Percentiles rank a stretch among this genome's conserved stretches.
Evolutionary conservation across 2,113 vertebrate species (phyloP).

Genomic region (Strix aluco): DNA sequence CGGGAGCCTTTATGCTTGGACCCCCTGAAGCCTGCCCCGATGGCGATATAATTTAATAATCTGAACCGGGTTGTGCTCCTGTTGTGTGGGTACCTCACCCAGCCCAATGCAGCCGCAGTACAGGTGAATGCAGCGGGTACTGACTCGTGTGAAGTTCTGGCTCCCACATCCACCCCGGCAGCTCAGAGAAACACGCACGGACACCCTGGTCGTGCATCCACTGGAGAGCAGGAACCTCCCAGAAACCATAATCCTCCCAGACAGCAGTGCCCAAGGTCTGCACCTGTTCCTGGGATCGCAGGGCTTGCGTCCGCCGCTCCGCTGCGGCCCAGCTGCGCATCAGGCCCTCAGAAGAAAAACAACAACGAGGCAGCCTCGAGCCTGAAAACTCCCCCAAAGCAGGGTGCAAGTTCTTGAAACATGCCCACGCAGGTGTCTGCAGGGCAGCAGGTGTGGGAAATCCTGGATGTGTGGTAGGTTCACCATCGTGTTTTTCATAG

Average conservation of each 20-base stretch:
- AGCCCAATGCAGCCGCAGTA: neutral
- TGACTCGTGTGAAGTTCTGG: too few species aligned
- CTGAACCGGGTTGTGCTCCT: rapidly evolving
- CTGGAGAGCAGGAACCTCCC: neutral
- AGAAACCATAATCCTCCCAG: neutral
- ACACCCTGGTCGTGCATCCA: too few species aligned
- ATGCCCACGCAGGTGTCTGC: neutral
- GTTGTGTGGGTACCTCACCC: neutral
- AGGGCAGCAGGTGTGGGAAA: neutral
- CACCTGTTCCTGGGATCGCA: rapidly evolving
- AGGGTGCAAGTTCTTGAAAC: neutral
- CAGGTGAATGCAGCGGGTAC: neutral
- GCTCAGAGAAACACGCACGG: neutral
- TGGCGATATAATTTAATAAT: too few species aligned
- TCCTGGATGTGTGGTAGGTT: rapidly evolving
- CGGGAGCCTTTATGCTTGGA: rapidly evolving
- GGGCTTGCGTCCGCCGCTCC: rapidly evolving
- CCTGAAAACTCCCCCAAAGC: neutral
- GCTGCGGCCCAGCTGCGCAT: neutral
- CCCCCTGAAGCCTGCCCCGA: too few species aligned
- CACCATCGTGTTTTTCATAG: neutral
- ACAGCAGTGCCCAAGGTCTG: rapidly evolving
- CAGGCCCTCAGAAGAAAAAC: neutral
- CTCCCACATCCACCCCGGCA: too few species aligned
- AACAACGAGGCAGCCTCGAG: rapidly evolving